phyloP scores from a whole-genome alignment of 1,140 invertebrate species.

The Ceratina australensis region DNA sequence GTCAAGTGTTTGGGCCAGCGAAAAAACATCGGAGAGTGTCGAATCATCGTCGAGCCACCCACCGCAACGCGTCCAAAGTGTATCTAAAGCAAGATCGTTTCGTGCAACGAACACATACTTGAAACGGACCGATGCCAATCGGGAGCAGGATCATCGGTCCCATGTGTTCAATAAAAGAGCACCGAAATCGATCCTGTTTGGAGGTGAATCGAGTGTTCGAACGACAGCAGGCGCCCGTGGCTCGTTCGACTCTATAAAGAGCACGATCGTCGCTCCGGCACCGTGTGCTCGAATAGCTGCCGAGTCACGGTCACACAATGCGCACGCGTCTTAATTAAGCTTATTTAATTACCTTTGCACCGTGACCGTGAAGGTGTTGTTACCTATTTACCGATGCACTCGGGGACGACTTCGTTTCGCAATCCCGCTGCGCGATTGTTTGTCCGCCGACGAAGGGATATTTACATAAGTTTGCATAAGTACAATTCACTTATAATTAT shows the following conservation, averaged over 20 bases:
- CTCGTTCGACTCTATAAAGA: slow-evolving; percentile 8
- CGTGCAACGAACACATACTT: slow-evolving; percentile 41
- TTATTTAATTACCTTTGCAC: slow-evolving; percentile 65
- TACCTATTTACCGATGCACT: slow-evolving; percentile 41
- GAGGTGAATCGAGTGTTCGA: slow-evolving; percentile 48
- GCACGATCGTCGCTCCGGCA: slow-evolving; percentile 48
- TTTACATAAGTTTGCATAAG: slow-evolving; percentile 36
- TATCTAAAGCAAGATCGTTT: not conserved
- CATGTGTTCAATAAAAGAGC: slow-evolving; percentile 20
- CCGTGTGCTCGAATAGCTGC: slow-evolving; percentile 32
- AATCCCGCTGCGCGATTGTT: not conserved
- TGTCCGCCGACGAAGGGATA: not conserved
- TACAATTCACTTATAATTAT: not conserved
- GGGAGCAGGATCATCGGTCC: slow-evolving; percentile 7
- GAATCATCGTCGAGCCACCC: slow-evolving; percentile 63
- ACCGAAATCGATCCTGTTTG: slow-evolving; percentile 49
- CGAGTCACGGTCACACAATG: slow-evolving; percentile 56
- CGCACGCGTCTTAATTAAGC: slow-evolving; percentile 62
- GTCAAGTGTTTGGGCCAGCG: slow-evolving; percentile 49
- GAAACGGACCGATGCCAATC: slow-evolving; percentile 58
- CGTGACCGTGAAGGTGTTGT: slow-evolving; percentile 39
- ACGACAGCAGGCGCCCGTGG: slow-evolving; percentile 54
- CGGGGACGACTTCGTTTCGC: slow-evolving; percentile 13
- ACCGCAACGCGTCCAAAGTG: slow-evolving; percentile 24
- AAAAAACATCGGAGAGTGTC: slow-evolving; percentile 35